phyloP scores from a whole-genome alignment of 2,797 vertebrate species.

The Ctenopoma multispine region DNA sequence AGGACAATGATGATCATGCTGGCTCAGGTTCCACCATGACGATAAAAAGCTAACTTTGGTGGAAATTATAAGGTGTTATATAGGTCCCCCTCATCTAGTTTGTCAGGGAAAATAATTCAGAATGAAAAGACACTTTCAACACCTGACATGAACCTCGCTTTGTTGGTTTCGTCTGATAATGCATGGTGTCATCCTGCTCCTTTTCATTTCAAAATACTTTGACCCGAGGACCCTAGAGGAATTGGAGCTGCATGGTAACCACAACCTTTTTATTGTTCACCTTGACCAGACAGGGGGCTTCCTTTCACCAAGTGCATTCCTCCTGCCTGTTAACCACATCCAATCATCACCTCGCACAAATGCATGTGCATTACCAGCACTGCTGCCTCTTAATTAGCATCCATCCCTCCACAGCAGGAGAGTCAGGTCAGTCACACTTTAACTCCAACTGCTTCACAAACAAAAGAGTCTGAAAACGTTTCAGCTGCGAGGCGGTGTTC shows the following conservation, averaged over 20 bases:
- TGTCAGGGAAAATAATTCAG: conserved; percentile 14
- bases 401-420: conserved; percentile 50
- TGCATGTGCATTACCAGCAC: conserved; percentile 46
- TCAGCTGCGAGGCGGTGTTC: conserved; percentile 33
- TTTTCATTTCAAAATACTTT: conserved; percentile 30
- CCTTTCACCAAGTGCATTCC: conserved; percentile 61
- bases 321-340: conserved; percentile 55
- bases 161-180: conserved; percentile 7
- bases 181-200: not conserved
- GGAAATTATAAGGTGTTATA: conserved; percentile 5
- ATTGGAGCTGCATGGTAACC: conserved; percentile 28
- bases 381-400: conserved; percentile 53
- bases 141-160: conserved; percentile 19
- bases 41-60: not conserved
- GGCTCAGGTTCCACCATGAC: not conserved
- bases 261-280: conserved; percentile 60
- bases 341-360: conserved; percentile 63
- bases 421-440: conserved; percentile 36
- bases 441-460: conserved; percentile 28
- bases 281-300: conserved; percentile 47
- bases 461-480: conserved; percentile 34
- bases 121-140: conserved; percentile 23
- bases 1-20: conserved; percentile 9
- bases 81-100: conserved; percentile 2
- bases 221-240: conserved; percentile 10